These are phyloP conservation scores for Helicoverpa armigera DNA, from an alignment of 1,140 invertebrate species.

Conservation along the genomic window DNA sequence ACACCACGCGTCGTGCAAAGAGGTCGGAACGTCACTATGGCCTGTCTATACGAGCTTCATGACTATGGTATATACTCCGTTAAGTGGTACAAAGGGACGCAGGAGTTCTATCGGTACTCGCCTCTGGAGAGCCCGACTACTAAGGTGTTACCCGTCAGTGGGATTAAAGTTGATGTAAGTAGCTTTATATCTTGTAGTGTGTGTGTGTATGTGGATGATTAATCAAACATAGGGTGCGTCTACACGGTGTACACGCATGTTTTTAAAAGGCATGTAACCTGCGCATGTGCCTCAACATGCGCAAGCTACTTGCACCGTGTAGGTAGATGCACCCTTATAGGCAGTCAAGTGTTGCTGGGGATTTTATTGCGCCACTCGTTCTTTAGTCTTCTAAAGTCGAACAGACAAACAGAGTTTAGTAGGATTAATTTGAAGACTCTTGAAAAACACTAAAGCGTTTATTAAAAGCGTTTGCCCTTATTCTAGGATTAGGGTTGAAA, in stretches of 20 bases:
- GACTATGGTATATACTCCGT: slow-evolving; percentile 91
- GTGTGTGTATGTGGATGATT: not conserved
- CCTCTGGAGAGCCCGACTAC: slow-evolving; percentile 86
- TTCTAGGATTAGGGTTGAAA: not conserved
- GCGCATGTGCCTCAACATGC: too few relatives aligned
- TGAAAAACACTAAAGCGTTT: too few relatives aligned
- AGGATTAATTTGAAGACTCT: too few relatives aligned
- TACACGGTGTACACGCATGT: too few relatives aligned
- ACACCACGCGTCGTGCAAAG: slow-evolving; percentile 78
- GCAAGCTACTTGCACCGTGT: too few relatives aligned
- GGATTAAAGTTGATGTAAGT: slow-evolving; percentile 83
- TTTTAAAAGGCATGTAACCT: too few relatives aligned
- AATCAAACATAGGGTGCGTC: not conserved
- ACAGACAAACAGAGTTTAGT: not conserved
- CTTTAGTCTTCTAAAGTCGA: too few relatives aligned
- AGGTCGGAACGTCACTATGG: slow-evolving; percentile 84
- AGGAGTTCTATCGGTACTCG: slow-evolving; percentile 93
- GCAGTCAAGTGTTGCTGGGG: too few relatives aligned
- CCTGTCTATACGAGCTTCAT: slow-evolving; percentile 79
- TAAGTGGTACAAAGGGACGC: slow-evolving; percentile 93
- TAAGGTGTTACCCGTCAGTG: slow-evolving; percentile 72
- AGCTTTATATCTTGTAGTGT: not conserved
- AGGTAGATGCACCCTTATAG: too few relatives aligned
- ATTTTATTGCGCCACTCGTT: too few relatives aligned
- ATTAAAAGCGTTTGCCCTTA: too few relatives aligned